These are phyloP conservation scores for Lepidotrigona ventralis DNA, from an alignment of 1,140 invertebrate genomes.

Conservation along the genomic window DNA sequence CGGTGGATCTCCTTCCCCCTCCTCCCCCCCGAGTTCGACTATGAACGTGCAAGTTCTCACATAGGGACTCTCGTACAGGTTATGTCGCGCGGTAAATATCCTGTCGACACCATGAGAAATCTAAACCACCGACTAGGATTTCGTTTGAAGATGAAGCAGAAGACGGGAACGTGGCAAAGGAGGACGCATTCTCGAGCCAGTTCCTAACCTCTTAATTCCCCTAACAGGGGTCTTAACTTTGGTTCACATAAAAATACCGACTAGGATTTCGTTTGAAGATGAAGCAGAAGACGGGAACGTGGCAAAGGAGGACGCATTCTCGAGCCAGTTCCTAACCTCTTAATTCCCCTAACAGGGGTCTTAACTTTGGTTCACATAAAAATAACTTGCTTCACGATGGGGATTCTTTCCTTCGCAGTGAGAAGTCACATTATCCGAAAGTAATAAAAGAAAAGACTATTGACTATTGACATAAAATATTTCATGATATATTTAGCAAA, in stretches of 20 bases:
- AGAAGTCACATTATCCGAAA: too few species aligned
- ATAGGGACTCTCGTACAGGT: neutral
- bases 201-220: too few species aligned
- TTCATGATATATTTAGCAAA: too few species aligned
- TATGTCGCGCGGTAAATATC: neutral
- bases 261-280: neutral
- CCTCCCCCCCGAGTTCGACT: neutral
- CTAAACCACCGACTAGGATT: neutral
- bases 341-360: too few species aligned
- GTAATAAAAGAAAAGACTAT: too few species aligned
- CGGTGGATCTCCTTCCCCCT: slow-evolving; percentile 43
- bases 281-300: neutral
- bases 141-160: neutral
- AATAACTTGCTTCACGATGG: too few species aligned
- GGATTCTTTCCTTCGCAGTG: too few species aligned
- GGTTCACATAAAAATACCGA: too few species aligned
- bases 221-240: too few species aligned
- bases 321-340: too few species aligned
- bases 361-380: too few species aligned
- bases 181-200: neutral
- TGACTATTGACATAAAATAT: too few species aligned
- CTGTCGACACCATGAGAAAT: neutral
- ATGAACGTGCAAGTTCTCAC: slow-evolving; percentile 11
- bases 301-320: neutral
- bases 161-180: neutral